A percentile compares a stretch with the other conserved stretches of the same genome.
phyloP scores from a whole-genome alignment of 2,888 invertebrate species.

The Stictocephala bisonia region DNA sequence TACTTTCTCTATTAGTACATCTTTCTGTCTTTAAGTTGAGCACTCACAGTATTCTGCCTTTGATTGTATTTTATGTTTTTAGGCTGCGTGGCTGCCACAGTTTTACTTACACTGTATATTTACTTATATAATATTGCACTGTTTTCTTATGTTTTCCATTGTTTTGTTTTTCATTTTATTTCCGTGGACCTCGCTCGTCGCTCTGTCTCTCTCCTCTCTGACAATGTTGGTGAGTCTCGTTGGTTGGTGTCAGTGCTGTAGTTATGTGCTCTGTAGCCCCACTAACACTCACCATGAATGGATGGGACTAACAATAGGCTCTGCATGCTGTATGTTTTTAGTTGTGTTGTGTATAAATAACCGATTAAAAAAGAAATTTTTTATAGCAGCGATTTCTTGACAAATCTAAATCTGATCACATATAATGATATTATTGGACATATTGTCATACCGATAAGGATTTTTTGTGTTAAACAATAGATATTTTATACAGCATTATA shows the following conservation, averaged over 20 bases:
- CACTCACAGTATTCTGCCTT: slow-evolving; percentile 28
- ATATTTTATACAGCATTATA: too few relatives aligned
- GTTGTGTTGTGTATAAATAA: too few relatives aligned
- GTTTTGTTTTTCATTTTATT: slow-evolving; percentile 57
- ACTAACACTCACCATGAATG: too few relatives aligned
- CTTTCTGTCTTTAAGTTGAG: slow-evolving; percentile 35
- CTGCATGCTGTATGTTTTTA: too few relatives aligned
- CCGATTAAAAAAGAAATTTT: too few relatives aligned
- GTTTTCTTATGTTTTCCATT: slow-evolving; percentile 54
- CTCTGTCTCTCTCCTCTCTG: slow-evolving; percentile 50
- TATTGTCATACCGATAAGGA: too few relatives aligned
- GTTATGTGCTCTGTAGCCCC: slow-evolving; percentile 11
- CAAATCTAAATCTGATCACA: too few relatives aligned
- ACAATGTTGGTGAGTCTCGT: slow-evolving; percentile 53
- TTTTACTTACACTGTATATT: slow-evolving; percentile 31
- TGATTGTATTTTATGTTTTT: slow-evolving; percentile 26
- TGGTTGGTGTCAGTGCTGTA: slow-evolving; percentile 32
- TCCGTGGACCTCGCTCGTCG: slow-evolving; percentile 55
- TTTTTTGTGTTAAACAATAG: too few relatives aligned
- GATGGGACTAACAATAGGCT: too few relatives aligned
- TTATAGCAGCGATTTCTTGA: too few relatives aligned
- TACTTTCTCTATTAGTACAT: slow-evolving; percentile 8
- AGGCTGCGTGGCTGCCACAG: not conserved
- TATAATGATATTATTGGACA: too few relatives aligned
- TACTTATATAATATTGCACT: slow-evolving; percentile 44